These are phyloP conservation scores for cat (Felis catus) DNA, from an alignment of 2,113 vertebrate species.

Conservation along the genomic window DNA sequence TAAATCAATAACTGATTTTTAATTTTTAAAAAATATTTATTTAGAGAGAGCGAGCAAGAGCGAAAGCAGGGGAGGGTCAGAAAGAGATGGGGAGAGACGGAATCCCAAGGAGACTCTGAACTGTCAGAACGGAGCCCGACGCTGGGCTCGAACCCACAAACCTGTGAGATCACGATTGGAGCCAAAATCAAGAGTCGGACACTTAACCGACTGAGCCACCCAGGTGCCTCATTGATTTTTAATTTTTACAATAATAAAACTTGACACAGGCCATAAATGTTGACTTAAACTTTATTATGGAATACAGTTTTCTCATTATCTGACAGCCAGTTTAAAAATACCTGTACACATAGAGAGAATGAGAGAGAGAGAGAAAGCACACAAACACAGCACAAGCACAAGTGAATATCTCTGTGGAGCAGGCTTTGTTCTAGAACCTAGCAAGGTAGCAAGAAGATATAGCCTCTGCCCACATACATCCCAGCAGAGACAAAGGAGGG, in stretches of 20 bases:
- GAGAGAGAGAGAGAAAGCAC: not conserved
- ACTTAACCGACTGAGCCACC: too few species aligned
- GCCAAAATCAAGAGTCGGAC: too few species aligned
- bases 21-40: too few species aligned
- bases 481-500: not conserved
- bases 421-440: not conserved
- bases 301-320: not conserved
- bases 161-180: too few species aligned
- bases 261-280: not conserved
- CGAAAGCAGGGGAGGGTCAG: too few species aligned
- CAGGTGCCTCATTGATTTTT: not conserved
- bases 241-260: conserved; percentile 1
- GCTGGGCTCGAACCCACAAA: too few species aligned
- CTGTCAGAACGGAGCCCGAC: too few species aligned
- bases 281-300: not conserved
- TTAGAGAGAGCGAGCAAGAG: too few species aligned
- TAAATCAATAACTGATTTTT: not conserved
- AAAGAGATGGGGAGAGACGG: too few species aligned
- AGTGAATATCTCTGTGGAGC: not conserved
- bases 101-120: too few species aligned
- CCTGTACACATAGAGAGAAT: not conserved
- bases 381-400: not conserved
- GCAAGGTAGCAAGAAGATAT: not conserved
- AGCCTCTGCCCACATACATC: not conserved
- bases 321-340: not conserved